Base-by-base conservation (phyloP, 2,113 vertebrate genomes). In the Zosterops pallidus region DNA sequence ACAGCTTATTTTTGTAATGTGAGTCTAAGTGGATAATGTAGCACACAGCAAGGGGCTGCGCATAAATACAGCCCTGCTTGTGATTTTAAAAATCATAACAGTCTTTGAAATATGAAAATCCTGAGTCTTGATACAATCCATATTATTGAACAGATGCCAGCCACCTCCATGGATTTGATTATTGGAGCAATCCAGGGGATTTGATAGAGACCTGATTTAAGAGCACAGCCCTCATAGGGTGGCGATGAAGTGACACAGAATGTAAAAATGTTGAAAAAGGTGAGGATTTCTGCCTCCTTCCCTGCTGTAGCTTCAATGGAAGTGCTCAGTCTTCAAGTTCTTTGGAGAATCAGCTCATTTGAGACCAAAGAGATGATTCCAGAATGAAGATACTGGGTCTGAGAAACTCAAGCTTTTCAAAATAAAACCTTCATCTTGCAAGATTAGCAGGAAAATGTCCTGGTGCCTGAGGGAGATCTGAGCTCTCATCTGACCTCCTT, bases 1-100 rank as follows among this genome's bases (percentile, higher is more conserved):
- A 95, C 86, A 97, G 97, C 96, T 95, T 96, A 93, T 96, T 96
- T 97, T 95, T 97, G 96, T 95, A 97, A 97, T 33, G 67, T 92
- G 97, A 97, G 59, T 94, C 95, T 93, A 93, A 96, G 93, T 96
- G 96, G 96, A 74, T 97, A 96, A 94, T 70, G 83, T 9, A 86
- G 72, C 86, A 47, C 95, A 67, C 85, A 18, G 77, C 88, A 16
- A n/a, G 83, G 83, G 88, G 67, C 88, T 8, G 77, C 24, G 74
- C 55, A 92, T 70, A 96, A 97, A 94, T 79, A 76, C 3, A 1
- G 89, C 87, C 94, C 93, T 97, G 96, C 94, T 95, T 95, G 86
- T 90, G 91, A 95, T 86, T 91, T 93, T 62, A 83, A 97, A 97
- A 96, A 96, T 96, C 95, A 95, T 72, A 94, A 96, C 94, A 94